Evolutionary conservation across 2,888 invertebrate genomes (phyloP).

Genomic region (Cheilosia scutellata): DNA sequence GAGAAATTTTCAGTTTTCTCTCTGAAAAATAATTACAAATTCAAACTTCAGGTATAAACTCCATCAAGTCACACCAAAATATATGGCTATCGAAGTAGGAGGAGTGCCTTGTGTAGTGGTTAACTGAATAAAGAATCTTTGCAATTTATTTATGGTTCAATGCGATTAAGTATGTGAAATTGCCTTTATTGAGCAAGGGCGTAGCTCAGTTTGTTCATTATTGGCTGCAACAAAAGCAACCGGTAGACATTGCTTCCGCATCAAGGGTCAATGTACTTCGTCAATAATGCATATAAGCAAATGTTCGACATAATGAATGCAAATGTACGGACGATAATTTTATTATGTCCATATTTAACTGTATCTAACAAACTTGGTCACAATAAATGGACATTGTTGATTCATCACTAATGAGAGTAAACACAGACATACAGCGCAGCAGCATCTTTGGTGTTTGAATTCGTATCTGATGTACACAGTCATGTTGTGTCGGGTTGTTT

Average conservation of each 20-base stretch:
- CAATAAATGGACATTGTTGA: slow-evolving; percentile 2
- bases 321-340: neutral
- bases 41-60: neutral
- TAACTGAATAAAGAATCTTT: neutral
- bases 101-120: slow-evolving; percentile 1
- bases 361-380: neutral
- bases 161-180: neutral
- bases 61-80: neutral
- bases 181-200: slow-evolving; percentile 1
- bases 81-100: neutral
- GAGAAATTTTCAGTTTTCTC: neutral
- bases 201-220: slow-evolving; percentile 1
- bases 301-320: neutral
- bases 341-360: neutral
- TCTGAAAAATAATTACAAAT: neutral
- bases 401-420: slow-evolving; percentile 3
- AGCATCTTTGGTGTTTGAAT: neutral
- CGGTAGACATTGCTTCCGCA: slow-evolving; percentile 3
- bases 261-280: neutral
- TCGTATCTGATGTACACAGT: neutral
- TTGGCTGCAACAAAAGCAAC: neutral
- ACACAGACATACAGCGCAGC: neutral
- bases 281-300: neutral
- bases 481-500: neutral
- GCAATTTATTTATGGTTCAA: slow-evolving; percentile 1